Evolutionary conservation across 2,888 invertebrate genomes (phyloP).

Genomic region (Agonopterix subpropinquella): DNA sequence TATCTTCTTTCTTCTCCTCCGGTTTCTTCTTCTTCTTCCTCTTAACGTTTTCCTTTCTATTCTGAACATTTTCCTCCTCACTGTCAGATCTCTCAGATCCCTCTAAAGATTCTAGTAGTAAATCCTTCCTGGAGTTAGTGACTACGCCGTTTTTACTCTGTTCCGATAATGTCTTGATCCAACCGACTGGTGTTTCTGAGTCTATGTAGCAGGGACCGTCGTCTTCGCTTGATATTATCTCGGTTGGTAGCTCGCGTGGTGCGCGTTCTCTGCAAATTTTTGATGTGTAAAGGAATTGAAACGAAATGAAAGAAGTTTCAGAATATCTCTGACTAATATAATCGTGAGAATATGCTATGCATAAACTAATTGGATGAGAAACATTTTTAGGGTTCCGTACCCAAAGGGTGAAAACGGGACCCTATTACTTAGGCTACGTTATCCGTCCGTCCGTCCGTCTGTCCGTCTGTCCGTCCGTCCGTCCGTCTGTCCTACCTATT

Average conservation of each 20-base stretch:
- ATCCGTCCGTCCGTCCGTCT: too few relatives aligned
- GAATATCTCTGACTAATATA: too few relatives aligned
- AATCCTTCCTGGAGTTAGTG: slow-evolving; percentile 61
- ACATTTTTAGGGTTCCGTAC: too few relatives aligned
- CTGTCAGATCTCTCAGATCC: slow-evolving; percentile 49
- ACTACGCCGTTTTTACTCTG: slow-evolving; percentile 54
- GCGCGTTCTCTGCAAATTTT: slow-evolving; percentile 58
- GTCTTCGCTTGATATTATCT: slow-evolving; percentile 63
- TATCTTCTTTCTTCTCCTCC: slow-evolving; percentile 7
- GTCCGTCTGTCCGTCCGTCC: too few relatives aligned
- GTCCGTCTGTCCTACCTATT: too few relatives aligned
- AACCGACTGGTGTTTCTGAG: slow-evolving; percentile 55
- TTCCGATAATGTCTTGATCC: slow-evolving; percentile 63
- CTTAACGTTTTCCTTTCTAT: slow-evolving; percentile 25
- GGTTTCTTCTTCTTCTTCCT: slow-evolving; percentile 25
- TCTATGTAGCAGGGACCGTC: slow-evolving; percentile 68
- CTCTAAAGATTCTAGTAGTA: slow-evolving; percentile 62
- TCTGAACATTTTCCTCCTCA: slow-evolving; percentile 26
- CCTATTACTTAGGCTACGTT: too few relatives aligned
- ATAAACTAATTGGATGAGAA: too few relatives aligned
- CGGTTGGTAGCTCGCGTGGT: slow-evolving; percentile 71
- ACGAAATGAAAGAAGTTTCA: too few relatives aligned
- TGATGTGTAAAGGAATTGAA: too few relatives aligned
- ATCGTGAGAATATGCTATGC: too few relatives aligned
- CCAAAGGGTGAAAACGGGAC: too few relatives aligned